These are phyloP conservation scores for Phyllotreta cruciferae DNA, from an alignment of 2,888 invertebrate species.

Conservation along the genomic window DNA sequence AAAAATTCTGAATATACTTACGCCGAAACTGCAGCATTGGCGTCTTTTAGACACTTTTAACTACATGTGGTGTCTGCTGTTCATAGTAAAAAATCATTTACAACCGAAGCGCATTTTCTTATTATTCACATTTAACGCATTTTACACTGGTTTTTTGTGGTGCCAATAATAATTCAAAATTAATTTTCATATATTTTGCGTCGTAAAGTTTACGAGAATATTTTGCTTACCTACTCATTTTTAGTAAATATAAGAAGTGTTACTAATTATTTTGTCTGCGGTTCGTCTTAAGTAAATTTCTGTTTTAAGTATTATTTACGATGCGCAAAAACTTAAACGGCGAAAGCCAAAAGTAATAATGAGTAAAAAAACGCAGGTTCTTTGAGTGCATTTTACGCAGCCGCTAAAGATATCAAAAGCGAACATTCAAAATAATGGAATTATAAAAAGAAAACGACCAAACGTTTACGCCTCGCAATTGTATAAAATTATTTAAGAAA, in stretches of 20 bases:
- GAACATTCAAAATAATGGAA: too few species aligned
- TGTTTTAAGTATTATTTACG: conserved; percentile 4
- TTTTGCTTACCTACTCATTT: conserved; percentile 7
- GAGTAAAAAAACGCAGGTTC: too few species aligned
- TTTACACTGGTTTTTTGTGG: conserved; percentile 10
- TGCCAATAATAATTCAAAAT: conserved; percentile 13
- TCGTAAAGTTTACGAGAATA: conserved; percentile 13
- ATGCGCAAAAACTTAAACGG: not conserved
- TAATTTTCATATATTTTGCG: conserved; percentile 8
- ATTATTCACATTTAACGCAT: conserved; percentile 14
- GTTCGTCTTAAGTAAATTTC: conserved; percentile 10
- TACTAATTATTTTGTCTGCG: conserved; percentile 8
- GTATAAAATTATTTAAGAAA: too few species aligned
- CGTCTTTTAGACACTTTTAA: not conserved
- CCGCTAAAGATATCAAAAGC: too few species aligned
- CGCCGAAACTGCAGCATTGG: not conserved
- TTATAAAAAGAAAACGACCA: too few species aligned
- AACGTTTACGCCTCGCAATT: too few species aligned
- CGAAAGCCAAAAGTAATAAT: too few species aligned
- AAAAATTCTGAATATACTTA: too few species aligned
- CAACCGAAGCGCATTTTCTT: conserved; percentile 18
- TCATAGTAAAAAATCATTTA: conserved; percentile 15
- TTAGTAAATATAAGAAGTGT: conserved; percentile 5
- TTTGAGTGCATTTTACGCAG: too few species aligned
- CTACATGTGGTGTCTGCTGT: not conserved